These are phyloP conservation scores for Leptinotarsa peninsularis DNA, from an alignment of 2,888 invertebrate genomes.

Conservation along the genomic window DNA sequence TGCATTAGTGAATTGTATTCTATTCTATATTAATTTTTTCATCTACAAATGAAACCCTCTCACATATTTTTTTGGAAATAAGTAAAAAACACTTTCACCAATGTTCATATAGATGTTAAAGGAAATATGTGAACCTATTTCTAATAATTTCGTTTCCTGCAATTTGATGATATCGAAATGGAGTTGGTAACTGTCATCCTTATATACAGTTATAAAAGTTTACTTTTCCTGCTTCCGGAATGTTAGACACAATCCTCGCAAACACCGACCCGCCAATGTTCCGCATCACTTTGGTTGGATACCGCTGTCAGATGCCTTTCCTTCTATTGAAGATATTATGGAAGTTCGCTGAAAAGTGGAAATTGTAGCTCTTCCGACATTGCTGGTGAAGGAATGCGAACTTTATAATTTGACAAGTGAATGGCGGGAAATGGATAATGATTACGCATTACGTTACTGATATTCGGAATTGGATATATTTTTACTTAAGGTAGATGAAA, in stretches of 20 bases:
- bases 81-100: too few relatives aligned
- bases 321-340: constrained; percentile 8
- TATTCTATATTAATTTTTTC: too few relatives aligned
- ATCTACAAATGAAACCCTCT: too few relatives aligned
- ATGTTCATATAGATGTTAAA: too few relatives aligned
- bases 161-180: too few relatives aligned
- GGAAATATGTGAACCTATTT: too few relatives aligned
- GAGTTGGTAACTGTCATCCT: too few relatives aligned
- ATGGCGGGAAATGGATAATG: constrained; percentile 3
- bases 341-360: background rate
- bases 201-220: background rate
- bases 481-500: too few relatives aligned
- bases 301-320: background rate
- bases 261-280: background rate
- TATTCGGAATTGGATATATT: background rate
- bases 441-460: background rate
- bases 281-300: constrained; percentile 12
- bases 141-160: too few relatives aligned
- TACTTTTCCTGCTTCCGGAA: background rate
- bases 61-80: too few relatives aligned
- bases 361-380: constrained; percentile 14
- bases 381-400: constrained; percentile 13
- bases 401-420: constrained; percentile 24
- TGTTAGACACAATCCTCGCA: background rate
- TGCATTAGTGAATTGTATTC: too few relatives aligned